Evolutionary conservation across 2,113 vertebrate species (phyloP), one percentile per base, ranked within the genome.

Genomic region (Opisthocomus hoazin): DNA sequence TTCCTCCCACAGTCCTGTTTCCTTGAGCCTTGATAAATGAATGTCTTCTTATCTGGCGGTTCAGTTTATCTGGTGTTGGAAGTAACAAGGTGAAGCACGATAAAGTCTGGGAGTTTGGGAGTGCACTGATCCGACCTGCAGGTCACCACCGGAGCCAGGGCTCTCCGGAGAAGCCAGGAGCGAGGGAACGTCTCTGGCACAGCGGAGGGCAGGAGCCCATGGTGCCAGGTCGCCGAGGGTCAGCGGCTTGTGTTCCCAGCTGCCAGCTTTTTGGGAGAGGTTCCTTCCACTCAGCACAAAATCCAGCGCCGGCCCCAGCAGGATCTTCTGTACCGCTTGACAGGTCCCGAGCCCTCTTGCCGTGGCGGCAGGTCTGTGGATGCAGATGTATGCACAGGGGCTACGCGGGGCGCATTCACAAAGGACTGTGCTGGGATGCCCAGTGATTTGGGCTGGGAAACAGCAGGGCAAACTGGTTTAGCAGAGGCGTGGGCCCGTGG

Each of bases 361-460:
- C 36, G 23, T 3, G 11, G 29, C 19, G 27, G 45, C 24, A 63
- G 8, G 4, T 21, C 23, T 30, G 12, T 56, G 8, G 43, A 14
- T 69, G 63, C 0, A 2, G 57, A 46, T 37, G 3, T 46, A 46
- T 58, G 60, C 66, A 39, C 15, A 48, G 0, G 0, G 22, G 39
- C 43, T 63, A 23, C 0, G 0, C 11, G 32, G 15, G 83, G 13
- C 6, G 19, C 15, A 24, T 83, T 73, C 60, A 21, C 36, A 50
- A 54, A 45, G 37, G 15, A 84, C 65, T 22, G 10, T 63, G 24
- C 43, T 78, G 78, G 30, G 61, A 26, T 75, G 64, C 53, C 54
- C 84, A 74, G 41, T 34, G 45, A 56, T 60, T 89, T 94, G 57
- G 32, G 20, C 43, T 93, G 19, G 45, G 71, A 86, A 90, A 50